These are phyloP conservation scores for Anabas testudineus DNA, from an alignment of 2,797 vertebrate species.

Conservation along the genomic window DNA sequence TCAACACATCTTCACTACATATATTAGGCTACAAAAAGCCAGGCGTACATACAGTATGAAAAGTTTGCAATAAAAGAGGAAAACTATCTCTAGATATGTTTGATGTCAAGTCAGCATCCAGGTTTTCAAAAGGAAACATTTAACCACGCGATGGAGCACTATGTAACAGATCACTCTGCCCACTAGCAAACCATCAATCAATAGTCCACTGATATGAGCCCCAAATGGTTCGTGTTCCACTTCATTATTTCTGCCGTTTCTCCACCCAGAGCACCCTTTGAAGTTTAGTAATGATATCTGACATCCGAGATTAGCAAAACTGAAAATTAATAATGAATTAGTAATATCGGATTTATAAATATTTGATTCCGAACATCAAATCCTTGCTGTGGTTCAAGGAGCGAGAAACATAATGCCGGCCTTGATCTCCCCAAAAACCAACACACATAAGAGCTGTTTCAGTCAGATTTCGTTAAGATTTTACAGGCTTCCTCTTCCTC, in stretches of 20 bases:
- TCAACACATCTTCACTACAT: slow-evolving; percentile 1
- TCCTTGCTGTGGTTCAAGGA: slow-evolving; percentile 69
- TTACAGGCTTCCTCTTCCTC: slow-evolving; percentile 35
- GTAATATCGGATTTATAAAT: slow-evolving; percentile 67
- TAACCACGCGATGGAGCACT: slow-evolving; percentile 33
- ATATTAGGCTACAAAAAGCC: background rate
- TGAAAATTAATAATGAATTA: slow-evolving; percentile 74
- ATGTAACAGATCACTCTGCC: slow-evolving; percentile 55
- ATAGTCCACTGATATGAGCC: slow-evolving; percentile 49
- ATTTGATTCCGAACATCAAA: slow-evolving; percentile 73
- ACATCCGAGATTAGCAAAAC: slow-evolving; percentile 68
- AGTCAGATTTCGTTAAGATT: slow-evolving; percentile 50
- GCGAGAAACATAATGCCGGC: slow-evolving; percentile 63
- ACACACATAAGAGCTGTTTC: slow-evolving; percentile 53
- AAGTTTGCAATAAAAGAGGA: background rate
- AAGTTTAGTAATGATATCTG: slow-evolving; percentile 72
- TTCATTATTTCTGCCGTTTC: slow-evolving; percentile 53
- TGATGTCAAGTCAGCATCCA: background rate
- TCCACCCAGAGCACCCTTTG: slow-evolving; percentile 62
- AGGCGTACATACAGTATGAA: background rate
- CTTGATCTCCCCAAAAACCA: slow-evolving; percentile 67
- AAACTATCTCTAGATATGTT: background rate
- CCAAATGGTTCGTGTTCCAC: slow-evolving; percentile 55
- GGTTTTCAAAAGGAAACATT: slow-evolving; percentile 8
- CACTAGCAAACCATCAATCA: slow-evolving; percentile 58